Evolutionary conservation across 2,888 invertebrate genomes (phyloP).

Genomic region (Caenorhabditis virilis): DNA sequence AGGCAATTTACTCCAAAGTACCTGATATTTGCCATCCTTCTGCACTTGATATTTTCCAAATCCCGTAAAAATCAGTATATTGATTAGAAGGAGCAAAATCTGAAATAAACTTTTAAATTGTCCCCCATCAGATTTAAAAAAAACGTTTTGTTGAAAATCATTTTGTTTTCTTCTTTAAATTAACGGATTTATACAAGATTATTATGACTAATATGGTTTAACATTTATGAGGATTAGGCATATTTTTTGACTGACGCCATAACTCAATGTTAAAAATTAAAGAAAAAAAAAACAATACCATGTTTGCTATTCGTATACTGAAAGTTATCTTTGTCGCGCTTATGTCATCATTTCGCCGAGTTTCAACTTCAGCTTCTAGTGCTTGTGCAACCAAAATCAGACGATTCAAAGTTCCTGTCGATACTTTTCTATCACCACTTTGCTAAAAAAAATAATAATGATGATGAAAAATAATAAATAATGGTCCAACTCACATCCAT

Average conservation of each 20-base stretch:
- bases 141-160: too few species aligned
- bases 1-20: not conserved
- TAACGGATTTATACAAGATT: too few species aligned
- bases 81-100: slow-evolving; percentile 59
- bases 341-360: slow-evolving; percentile 57
- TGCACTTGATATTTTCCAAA: slow-evolving; percentile 63
- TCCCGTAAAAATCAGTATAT: slow-evolving; percentile 62
- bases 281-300: slow-evolving; percentile 42
- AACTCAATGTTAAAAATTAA: slow-evolving; percentile 1
- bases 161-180: too few species aligned
- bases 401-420: slow-evolving; percentile 65
- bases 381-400: slow-evolving; percentile 66
- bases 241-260: not conserved
- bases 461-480: not conserved
- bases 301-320: slow-evolving; percentile 63
- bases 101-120: slow-evolving; percentile 24
- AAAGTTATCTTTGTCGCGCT: slow-evolving; percentile 63
- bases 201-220: not conserved
- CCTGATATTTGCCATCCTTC: slow-evolving; percentile 43
- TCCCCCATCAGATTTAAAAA: not conserved
- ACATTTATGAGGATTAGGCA: not conserved
- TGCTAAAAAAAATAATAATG: not conserved
- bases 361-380: slow-evolving; percentile 63
- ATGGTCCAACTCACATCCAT: slow-evolving; percentile 17
- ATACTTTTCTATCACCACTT: slow-evolving; percentile 52